Base-by-base conservation (phyloP, 2,888 invertebrate species). In the Magallana nippona region DNA sequence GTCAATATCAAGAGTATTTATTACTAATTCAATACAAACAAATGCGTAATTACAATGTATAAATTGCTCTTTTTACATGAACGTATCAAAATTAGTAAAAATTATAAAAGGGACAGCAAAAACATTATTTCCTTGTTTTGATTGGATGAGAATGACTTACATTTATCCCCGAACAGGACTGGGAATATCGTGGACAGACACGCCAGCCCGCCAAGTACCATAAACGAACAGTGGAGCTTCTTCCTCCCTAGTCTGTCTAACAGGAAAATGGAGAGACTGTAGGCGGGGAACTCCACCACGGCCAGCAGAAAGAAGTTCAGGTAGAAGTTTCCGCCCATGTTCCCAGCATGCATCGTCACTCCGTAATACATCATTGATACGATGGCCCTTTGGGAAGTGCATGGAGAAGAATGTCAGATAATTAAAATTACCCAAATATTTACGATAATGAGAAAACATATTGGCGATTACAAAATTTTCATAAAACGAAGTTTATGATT, bases 341-440 rank as follows among this genome's bases (percentile, higher is more conserved):
- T 90, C 8, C 88, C 88, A 22, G 88, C 87, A 84, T 89, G 89
- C 84, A 8, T 97, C 95, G 90, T 97, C 96, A 98, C 96, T 0
- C 98, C 98, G 92, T 97, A 98, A 94, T 98, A 97, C 88, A 97
- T 97, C 92, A 98, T 95, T 2, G 97, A 97, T 85, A 97, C 97
- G 1, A 97, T 97, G 83, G 97, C 95, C 98, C 94, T 3, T 32
- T 32, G 32, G 32, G n/a, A n/a, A n/a, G n/a, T n/a, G n/a, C n/a
- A n/a, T n/a, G n/a, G n/a, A n/a, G n/a, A n/a, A n/a, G n/a, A n/a
- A n/a, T n/a, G n/a, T n/a, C n/a, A n/a, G n/a, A n/a, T n/a, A n/a
- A n/a, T n/a, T n/a, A n/a, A n/a, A n/a, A n/a, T n/a, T n/a, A n/a
- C n/a, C n/a, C n/a, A n/a, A n/a, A n/a, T n/a, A n/a, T n/a, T n/a